Base-by-base conservation (phyloP, 2,113 vertebrate genomes). In the Rhynchopsitta pachyrhyncha region DNA sequence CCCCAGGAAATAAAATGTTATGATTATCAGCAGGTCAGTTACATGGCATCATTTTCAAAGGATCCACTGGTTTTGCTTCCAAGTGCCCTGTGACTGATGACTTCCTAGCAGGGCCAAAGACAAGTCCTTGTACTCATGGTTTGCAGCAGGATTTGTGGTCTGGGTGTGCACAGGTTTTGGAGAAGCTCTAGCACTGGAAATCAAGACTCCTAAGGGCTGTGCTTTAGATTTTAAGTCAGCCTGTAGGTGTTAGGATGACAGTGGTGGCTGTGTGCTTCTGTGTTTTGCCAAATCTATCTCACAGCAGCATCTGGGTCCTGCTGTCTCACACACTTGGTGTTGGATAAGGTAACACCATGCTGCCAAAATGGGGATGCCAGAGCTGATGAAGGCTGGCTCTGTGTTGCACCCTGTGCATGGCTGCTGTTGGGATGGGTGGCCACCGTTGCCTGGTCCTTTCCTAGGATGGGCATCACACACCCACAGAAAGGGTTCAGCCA, bases 201-300 rank as follows among this genome's bases (percentile, higher is more conserved):
- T 74, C 28, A 49, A 29, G 64, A 62, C 19, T 74, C 42, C 46
- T 62, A 25, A 50, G 74, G 8, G 44, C 42, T 2, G 1, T 28
- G 11, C 67, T 85, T 90, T 3, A 25, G 57, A 11, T 29, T 85
- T 75, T 60, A 44, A 64, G 53, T 53, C 52, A 73, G 39, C 7
- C 29, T 47, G 5, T 64, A 55, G 33, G 73, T 67, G n/a, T 63
- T 39, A 42, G 1, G 4, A 2, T 1, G 3, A 23, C 29, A 33
- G 42, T 1, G 0, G 23, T 1, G 1, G 10, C 17, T 35, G 37
- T 49, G 35, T 1, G 0, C 9, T 84, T 41, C 50, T 17, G 14
- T 2, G 4, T 53, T 49, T 68, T 86, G 22, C 27, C 55, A 46
- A 10, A 28, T 46, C 28, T 37, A 5, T 15, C 6, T 64, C 41